Evolutionary conservation across 2,797 vertebrate genomes (phyloP).

Genomic region (Nyctalus aviator): DNA sequence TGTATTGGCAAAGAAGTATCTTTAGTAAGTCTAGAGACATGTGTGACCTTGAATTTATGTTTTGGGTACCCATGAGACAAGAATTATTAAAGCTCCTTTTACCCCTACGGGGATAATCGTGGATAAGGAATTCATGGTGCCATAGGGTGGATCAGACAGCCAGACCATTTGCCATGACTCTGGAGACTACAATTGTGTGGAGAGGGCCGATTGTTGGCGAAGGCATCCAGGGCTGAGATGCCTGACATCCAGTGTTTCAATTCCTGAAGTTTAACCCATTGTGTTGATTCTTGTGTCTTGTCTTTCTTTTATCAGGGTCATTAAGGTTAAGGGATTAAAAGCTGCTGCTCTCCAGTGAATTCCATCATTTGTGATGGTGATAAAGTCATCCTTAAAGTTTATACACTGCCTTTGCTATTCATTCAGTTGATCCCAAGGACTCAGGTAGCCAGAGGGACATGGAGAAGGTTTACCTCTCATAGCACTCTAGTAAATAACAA

Average conservation of each 20-base stretch:
- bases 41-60: neutral
- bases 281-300: neutral
- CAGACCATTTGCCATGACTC: neutral
- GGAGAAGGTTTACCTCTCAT: neutral
- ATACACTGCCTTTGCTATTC: neutral
- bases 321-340: neutral
- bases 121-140: neutral
- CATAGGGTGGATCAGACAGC: neutral
- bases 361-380: neutral
- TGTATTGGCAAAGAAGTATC: neutral
- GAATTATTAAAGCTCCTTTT: neutral
- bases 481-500: neutral
- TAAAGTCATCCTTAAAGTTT: neutral
- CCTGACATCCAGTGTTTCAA: neutral
- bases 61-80: neutral
- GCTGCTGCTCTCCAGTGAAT: neutral
- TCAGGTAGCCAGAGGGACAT: neutral
- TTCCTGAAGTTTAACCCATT: neutral
- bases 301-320: neutral
- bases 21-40: neutral
- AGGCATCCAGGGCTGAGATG: neutral
- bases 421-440: neutral
- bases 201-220: neutral
- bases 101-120: neutral
- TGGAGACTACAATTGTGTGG: neutral